Percentiles rank a stretch among this genome's conserved stretches.
phyloP scores from a whole-genome alignment of 2,888 invertebrate genomes.

The Halocaridina rubra region DNA sequence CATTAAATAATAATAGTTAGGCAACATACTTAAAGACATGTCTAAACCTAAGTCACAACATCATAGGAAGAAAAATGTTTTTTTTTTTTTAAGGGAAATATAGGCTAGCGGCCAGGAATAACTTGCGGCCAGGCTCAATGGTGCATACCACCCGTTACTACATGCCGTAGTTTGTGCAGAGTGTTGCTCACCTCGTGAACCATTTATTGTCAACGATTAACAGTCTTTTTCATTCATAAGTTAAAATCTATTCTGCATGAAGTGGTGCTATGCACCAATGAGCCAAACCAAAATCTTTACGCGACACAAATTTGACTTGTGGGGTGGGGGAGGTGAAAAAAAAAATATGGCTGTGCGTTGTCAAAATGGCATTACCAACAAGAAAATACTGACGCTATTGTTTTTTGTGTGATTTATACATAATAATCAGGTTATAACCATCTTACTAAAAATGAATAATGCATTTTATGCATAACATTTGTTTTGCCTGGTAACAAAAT shows the following conservation, averaged over 20 bases:
- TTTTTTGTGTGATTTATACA: constrained; percentile 53
- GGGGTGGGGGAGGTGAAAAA: too few relatives aligned
- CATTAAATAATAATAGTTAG: constrained; percentile 59
- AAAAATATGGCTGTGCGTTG: constrained; percentile 52
- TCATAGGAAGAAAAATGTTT: constrained; percentile 51
- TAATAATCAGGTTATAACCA: constrained; percentile 55
- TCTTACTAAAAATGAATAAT: constrained; percentile 53
- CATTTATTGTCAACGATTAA: too few relatives aligned
- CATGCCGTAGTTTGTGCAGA: too few relatives aligned
- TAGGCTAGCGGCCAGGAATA: constrained; percentile 35
- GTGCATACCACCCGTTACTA: not conserved
- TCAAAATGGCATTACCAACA: constrained; percentile 58
- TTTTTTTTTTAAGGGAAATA: constrained; percentile 37
- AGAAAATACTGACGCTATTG: constrained; percentile 55
- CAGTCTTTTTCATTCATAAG: too few relatives aligned
- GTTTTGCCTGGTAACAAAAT: constrained; percentile 58
- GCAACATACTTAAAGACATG: constrained; percentile 56
- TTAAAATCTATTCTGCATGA: too few relatives aligned
- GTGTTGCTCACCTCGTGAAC: too few relatives aligned
- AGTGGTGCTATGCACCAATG: too few relatives aligned
- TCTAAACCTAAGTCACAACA: constrained; percentile 59
- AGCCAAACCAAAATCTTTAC: not conserved
- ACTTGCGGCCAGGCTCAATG: not conserved
- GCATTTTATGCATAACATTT: constrained; percentile 43
- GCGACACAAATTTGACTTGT: constrained; percentile 49